Evolutionary conservation across 2,888 invertebrate species (phyloP).

Genomic region (Sclerodermus sp.): DNA sequence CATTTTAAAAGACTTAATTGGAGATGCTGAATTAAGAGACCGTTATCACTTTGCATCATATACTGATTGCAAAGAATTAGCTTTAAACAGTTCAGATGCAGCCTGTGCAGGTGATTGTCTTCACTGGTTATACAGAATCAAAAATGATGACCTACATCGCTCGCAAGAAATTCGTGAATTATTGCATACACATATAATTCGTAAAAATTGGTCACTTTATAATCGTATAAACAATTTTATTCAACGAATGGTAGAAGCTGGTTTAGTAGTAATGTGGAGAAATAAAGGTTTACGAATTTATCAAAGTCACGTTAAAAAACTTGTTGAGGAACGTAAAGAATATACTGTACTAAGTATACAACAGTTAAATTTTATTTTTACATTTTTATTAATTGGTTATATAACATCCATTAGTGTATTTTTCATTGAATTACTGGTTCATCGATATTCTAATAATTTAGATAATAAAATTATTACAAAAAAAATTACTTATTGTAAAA

Average conservation of each 20-base stretch:
- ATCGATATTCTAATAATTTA: too few relatives aligned
- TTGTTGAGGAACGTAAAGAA: background rate
- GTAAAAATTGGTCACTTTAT: slow-evolving; percentile 28
- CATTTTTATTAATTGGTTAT: background rate
- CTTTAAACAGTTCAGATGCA: background rate
- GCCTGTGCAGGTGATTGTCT: slow-evolving; percentile 24
- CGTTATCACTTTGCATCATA: slow-evolving; percentile 14
- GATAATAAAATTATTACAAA: too few relatives aligned
- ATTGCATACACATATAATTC: slow-evolving; percentile 16
- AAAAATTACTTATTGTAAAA: too few relatives aligned
- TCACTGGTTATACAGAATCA: slow-evolving; percentile 10
- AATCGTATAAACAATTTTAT: slow-evolving; percentile 16
- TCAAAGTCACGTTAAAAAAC: background rate
- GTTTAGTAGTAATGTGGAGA: slow-evolving; percentile 18
- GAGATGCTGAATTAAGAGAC: slow-evolving; percentile 7
- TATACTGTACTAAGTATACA: background rate
- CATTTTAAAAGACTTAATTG: background rate
- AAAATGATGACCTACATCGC: slow-evolving; percentile 1
- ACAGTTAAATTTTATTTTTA: background rate
- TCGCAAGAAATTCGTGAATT: slow-evolving; percentile 14
- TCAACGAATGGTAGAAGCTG: slow-evolving; percentile 17
- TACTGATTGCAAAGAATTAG: slow-evolving; percentile 15
- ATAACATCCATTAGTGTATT: background rate
- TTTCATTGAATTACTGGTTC: background rate
- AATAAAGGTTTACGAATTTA: background rate